Conservation (phyloP, 2,797 vertebrate species). For the Limosa lapponica region DNA sequence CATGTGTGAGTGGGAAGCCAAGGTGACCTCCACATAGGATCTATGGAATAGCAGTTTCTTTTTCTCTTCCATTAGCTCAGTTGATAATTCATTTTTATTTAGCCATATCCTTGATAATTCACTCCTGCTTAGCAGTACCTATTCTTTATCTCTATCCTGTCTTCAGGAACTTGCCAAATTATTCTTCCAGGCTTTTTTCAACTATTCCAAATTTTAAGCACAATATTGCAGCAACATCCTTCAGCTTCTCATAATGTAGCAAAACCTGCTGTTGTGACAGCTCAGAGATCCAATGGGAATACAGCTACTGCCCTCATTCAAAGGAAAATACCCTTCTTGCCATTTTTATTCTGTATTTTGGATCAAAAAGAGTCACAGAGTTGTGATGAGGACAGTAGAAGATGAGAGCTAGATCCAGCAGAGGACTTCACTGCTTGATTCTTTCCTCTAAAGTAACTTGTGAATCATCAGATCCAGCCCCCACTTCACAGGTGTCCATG, state of each 20-base stretch:
- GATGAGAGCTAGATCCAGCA: neutral
- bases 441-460: neutral
- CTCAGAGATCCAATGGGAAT: neutral
- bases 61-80: conserved; percentile 24
- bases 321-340: neutral
- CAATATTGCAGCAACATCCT: neutral
- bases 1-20: conserved; percentile 43
- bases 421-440: neutral
- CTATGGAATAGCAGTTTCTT: neutral
- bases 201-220: neutral
- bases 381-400: neutral
- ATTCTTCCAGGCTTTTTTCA: neutral
- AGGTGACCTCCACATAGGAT: conserved; percentile 56
- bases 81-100: conserved; percentile 62
- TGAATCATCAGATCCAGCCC: neutral
- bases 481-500: neutral
- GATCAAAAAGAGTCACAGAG: neutral
- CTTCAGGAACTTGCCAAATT: conserved; percentile 27
- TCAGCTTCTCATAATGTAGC: neutral
- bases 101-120: conserved; percentile 23
- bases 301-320: neutral
- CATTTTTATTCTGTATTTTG: neutral
- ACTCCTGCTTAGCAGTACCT: neutral
- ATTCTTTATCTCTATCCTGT: conserved; percentile 22
- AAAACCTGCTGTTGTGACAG: neutral